phyloP scores from a whole-genome alignment of 1,140 invertebrate species.

The Littorina saxatilis region DNA sequence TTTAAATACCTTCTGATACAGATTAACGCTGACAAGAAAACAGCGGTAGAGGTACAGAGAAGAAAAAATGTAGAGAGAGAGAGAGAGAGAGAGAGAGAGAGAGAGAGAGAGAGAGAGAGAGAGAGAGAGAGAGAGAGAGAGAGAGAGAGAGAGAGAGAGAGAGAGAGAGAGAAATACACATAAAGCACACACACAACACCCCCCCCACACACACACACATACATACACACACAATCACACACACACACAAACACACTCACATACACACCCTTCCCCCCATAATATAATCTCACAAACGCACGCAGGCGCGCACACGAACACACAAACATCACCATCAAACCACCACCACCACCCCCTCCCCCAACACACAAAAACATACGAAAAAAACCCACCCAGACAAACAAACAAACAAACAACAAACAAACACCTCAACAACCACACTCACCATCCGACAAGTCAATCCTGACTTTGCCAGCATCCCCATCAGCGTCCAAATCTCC shows the following conservation, averaged over 20 bases:
- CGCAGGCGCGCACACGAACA: too few species aligned
- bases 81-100: not conserved
- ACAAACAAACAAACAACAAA: not conserved
- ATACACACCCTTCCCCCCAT: too few species aligned
- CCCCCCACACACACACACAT: too few species aligned
- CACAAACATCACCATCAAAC: too few species aligned
- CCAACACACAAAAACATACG: not conserved
- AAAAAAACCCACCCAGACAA: not conserved
- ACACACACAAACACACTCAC: too few species aligned
- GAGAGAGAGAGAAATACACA: not conserved
- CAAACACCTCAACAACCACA: not conserved
- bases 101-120: not conserved
- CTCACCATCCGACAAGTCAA: conserved; percentile 21
- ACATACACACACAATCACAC: too few species aligned
- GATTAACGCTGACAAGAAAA: not conserved
- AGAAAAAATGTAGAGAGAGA: too few species aligned
- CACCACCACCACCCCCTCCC: not conserved
- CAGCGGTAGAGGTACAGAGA: not conserved
- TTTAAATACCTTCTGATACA: not conserved
- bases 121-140: not conserved
- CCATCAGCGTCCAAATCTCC: not conserved
- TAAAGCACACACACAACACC: too few species aligned
- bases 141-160: not conserved
- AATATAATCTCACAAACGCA: too few species aligned
- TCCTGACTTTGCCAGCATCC: conserved; percentile 16